A percentile compares a stretch with the other conserved stretches of the same genome.
Conservation (phyloP, 1,140 invertebrate genomes). For the Cylas formicarius region DNA sequence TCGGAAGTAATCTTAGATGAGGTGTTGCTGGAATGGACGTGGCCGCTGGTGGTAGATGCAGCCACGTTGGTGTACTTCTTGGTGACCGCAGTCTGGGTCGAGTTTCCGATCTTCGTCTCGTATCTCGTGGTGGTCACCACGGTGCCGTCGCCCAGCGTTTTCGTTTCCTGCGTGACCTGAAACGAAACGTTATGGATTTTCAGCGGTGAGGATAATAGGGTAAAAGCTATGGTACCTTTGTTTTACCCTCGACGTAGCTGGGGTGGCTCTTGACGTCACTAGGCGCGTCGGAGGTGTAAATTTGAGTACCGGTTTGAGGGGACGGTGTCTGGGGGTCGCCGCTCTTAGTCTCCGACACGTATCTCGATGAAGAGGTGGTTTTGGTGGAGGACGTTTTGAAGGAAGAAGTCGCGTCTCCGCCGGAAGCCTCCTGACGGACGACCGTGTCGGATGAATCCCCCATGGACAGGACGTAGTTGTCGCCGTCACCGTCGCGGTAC, state of each 20-base stretch:
- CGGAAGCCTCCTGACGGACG: slow-evolving; percentile 52
- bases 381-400: slow-evolving; percentile 45
- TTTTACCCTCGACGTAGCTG: slow-evolving; percentile 42
- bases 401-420: slow-evolving; percentile 47
- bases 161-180: slow-evolving; percentile 49
- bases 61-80: slow-evolving; percentile 18
- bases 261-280: slow-evolving; percentile 31
- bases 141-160: slow-evolving; percentile 56
- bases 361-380: slow-evolving; percentile 36
- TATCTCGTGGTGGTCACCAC: slow-evolving; percentile 55
- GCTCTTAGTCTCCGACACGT: slow-evolving; percentile 31
- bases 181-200: slow-evolving; percentile 46
- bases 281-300: slow-evolving; percentile 28
- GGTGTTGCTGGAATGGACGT: too few relatives aligned
- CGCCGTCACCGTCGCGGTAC: slow-evolving; percentile 55
- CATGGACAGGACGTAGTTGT: slow-evolving; percentile 52
- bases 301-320: not conserved
- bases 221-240: slow-evolving; percentile 44
- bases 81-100: slow-evolving; percentile 14
- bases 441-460: slow-evolving; percentile 50
- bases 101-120: slow-evolving; percentile 46
- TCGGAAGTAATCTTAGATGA: too few relatives aligned
- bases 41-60: not conserved
- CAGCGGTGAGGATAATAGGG: not conserved
- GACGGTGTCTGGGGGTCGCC: slow-evolving; percentile 16